Evolutionary conservation across 1,140 invertebrate species (phyloP), one percentile per base, ranked within the genome.

Genomic region (Tetragnatha versicolor): DNA sequence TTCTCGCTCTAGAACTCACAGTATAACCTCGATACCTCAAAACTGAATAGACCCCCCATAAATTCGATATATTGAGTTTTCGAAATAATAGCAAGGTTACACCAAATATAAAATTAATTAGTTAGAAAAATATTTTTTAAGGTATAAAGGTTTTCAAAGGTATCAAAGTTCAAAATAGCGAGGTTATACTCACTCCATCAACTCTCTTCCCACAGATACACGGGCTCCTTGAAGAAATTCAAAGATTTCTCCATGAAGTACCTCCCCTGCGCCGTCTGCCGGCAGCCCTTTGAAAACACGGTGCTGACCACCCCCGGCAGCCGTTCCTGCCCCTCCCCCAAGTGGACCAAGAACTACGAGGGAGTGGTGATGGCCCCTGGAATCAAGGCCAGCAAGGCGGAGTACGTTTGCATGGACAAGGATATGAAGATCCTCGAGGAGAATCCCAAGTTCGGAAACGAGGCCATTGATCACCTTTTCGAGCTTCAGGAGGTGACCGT

Each of bases 331-430:
- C 63, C 63, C 0, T 3, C 17, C 6, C 45, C 45, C 14, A 33
- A 68, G 14, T 68, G 63, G 63, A 68, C 63, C 12, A 51, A 68
- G 35, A 37, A 68, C n/a, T 68, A 68, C 47, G 14, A 22, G 4
- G 63, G 63, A 31, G 1, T 51, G 33, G 2, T 68, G 37, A 68
- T 68, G 63, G 35, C 63, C 5, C 47, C 63, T 31, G 47, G 47
- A 31, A 17, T 27, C 1, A 20, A 42, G 6, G 63, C 29, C 12
- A 14, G 27, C 1, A 68, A 51, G 7, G 39, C n/a, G 9, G 47
- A 45, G 0, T 45, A 29, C 7, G 27, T 68, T 6, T 68, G 63
- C 17, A 10, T 68, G 14, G 55, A 58, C 55, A 6, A 7, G 17
- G 14, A 58, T 31, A 58, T 58, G 55, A 27, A 58, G 14, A 4